A percentile compares a stretch with the other conserved stretches of the same genome.
phyloP scores from a whole-genome alignment of 2,888 invertebrate species.

The Scaptomyza caliginosa region DNA sequence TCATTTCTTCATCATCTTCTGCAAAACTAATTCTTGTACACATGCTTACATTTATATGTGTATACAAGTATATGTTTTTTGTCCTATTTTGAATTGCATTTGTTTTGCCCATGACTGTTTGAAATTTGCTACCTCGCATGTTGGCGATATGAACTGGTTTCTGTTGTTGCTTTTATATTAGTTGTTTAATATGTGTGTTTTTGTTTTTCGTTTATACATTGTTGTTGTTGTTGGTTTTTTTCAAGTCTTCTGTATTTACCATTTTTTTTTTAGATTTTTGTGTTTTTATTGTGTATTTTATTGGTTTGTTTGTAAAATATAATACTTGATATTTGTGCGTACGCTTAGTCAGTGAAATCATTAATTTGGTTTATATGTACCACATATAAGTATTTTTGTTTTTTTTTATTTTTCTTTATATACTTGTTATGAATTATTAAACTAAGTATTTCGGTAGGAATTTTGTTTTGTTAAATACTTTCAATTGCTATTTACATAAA shows the following conservation, averaged over 20 bases:
- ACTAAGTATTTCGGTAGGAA: conserved; percentile 74
- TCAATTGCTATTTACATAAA: conserved; percentile 69
- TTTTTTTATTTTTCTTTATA: not conserved
- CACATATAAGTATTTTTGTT: too few species aligned
- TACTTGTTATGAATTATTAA: conserved; percentile 23
- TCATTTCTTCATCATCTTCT: conserved; percentile 52
- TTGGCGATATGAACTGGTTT: conserved; percentile 58
- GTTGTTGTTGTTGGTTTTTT: conserved; percentile 58
- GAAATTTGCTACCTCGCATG: conserved; percentile 47
- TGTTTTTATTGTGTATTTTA: conserved; percentile 14
- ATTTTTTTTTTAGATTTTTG: conserved; percentile 30
- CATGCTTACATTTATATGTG: conserved; percentile 25
- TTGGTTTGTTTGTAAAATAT: conserved; percentile 62
- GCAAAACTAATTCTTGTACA: conserved; percentile 45
- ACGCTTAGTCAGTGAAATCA: conserved; percentile 64
- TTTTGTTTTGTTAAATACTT: conserved; percentile 69
- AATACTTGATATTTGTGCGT: conserved; percentile 74
- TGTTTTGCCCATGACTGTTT: conserved; percentile 55
- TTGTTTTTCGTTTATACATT: conserved; percentile 59
- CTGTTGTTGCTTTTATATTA: conserved; percentile 39
- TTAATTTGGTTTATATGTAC: conserved; percentile 28
- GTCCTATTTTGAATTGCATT: conserved; percentile 13
- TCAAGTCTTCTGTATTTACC: conserved; percentile 72
- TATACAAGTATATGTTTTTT: conserved; percentile 10
- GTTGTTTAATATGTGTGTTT: conserved; percentile 35